These are phyloP conservation scores for Sciurus carolinensis DNA, from an alignment of 2,797 vertebrate genomes.

Conservation along the genomic window DNA sequence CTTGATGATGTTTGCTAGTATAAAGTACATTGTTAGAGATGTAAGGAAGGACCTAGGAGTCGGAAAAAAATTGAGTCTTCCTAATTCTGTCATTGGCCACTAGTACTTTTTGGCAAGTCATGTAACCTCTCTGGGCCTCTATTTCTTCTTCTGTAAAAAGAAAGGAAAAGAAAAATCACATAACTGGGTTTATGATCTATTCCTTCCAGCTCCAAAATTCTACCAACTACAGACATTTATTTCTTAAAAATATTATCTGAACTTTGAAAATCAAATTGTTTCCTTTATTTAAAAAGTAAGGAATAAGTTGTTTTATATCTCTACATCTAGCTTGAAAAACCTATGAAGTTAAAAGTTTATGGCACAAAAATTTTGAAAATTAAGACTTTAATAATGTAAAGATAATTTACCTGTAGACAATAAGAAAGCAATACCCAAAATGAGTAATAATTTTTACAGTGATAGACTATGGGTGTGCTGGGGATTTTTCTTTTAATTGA, in stretches of 20 bases:
- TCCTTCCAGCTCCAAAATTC: constrained; percentile 16
- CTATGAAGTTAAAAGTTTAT: constrained; percentile 18
- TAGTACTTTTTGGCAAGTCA: constrained; percentile 4
- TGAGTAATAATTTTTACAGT: neutral
- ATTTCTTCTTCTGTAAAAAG: neutral
- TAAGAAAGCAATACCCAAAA: neutral
- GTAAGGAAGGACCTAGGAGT: neutral
- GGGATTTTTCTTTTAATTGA: neutral
- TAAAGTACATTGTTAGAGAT: neutral
- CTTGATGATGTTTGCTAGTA: neutral
- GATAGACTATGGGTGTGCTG: neutral
- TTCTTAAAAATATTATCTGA: constrained; percentile 36
- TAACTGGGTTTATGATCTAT: neutral
- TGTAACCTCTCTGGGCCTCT: neutral
- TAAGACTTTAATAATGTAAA: neutral
- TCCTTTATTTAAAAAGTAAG: neutral
- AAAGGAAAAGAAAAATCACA: neutral
- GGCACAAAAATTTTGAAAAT: neutral
- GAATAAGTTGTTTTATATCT: neutral
- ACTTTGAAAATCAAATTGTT: constrained; percentile 32
- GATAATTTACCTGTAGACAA: neutral
- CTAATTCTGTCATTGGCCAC: neutral
- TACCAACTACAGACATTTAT: neutral
- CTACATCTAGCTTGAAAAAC: neutral
- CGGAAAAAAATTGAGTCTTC: neutral